Evolutionary conservation across 2,888 invertebrate genomes (phyloP).

Genomic region (Tineola bisselliella): DNA sequence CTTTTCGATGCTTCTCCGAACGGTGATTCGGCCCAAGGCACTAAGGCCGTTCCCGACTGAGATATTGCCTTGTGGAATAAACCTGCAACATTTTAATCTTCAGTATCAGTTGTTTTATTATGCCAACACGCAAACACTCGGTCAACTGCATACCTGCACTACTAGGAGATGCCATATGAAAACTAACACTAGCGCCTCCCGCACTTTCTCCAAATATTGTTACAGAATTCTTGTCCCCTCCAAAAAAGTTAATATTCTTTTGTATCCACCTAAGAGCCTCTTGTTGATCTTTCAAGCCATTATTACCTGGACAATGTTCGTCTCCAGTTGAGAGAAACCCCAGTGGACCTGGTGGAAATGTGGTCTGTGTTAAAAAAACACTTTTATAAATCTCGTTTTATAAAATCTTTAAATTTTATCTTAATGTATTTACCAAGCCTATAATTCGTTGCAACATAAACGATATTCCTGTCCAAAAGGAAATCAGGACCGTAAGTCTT

Average conservation of each 20-base stretch:
- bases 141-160: slow-evolving; percentile 61
- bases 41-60: slow-evolving; percentile 77
- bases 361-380: not conserved
- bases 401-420: too few relatives aligned
- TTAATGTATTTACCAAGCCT: slow-evolving; percentile 71
- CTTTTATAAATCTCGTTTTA: too few relatives aligned
- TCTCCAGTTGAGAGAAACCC: slow-evolving; percentile 76
- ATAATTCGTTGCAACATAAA: slow-evolving; percentile 76
- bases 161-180: slow-evolving; percentile 73
- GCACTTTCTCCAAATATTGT: slow-evolving; percentile 78
- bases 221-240: slow-evolving; percentile 71
- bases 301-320: slow-evolving; percentile 71
- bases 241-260: slow-evolving; percentile 68
- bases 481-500: slow-evolving; percentile 76
- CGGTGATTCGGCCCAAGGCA: slow-evolving; percentile 73
- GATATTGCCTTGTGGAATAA: slow-evolving; percentile 78
- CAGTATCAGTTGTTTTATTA: too few relatives aligned
- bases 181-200: slow-evolving; percentile 74
- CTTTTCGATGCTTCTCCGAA: slow-evolving; percentile 68
- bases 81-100: slow-evolving; percentile 45
- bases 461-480: slow-evolving; percentile 74
- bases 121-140: too few relatives aligned
- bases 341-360: slow-evolving; percentile 54
- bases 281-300: slow-evolving; percentile 74
- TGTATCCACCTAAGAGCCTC: slow-evolving; percentile 72